Evolutionary conservation across 2,113 vertebrate genomes (phyloP), one percentile per base, ranked within the genome.

Genomic region (Aegithalos caudatus): DNA sequence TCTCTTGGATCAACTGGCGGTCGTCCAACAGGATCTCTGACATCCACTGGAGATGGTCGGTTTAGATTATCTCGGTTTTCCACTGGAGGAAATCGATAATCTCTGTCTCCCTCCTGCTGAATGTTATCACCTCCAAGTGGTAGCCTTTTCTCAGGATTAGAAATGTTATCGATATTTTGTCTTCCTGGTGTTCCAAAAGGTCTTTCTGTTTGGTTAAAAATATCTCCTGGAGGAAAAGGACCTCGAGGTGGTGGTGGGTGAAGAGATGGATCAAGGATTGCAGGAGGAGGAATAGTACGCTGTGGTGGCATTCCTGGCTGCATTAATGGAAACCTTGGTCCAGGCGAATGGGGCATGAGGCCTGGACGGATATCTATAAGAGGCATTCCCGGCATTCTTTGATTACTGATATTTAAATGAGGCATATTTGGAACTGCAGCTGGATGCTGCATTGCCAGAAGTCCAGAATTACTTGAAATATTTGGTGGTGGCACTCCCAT

Each of bases 1-100:
- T 98, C 98, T 95, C 98, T 98, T 57, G 98, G 98, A 86, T 99
- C 99, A 69, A 98, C 93, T 27, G 97, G 97, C 50, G 98, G 97
- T 45, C 98, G 97, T 38, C 98, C 98, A 86, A 97, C 96, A 50
- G 98, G 86, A 84, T 98, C 98, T 94, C 97, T 98, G 90, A 98
- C 97, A 86, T 98, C 98, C 79, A 98, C 94, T 6, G 98, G 96
- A 82, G 98, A 97, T 9, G 98, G 97, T 47, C 98, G 98, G 77
- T 66, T 95, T 80, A 98, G 85, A 85, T 87, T 96, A 79, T 99
- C 98, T 71, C 98, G 70, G 86, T 96, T 97, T 81, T 99, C 99
- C 47, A 98, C 95, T 10, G 99, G 99, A 94, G 99, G 99, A 97
- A 99, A 99, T 74, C 99, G 99, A 95, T 99, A 99, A 98, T 99